Percentiles rank a stretch among this genome's conserved stretches.
phyloP scores from a whole-genome alignment of 2,888 invertebrate species.

The Acanthacorydalis orientalis region DNA sequence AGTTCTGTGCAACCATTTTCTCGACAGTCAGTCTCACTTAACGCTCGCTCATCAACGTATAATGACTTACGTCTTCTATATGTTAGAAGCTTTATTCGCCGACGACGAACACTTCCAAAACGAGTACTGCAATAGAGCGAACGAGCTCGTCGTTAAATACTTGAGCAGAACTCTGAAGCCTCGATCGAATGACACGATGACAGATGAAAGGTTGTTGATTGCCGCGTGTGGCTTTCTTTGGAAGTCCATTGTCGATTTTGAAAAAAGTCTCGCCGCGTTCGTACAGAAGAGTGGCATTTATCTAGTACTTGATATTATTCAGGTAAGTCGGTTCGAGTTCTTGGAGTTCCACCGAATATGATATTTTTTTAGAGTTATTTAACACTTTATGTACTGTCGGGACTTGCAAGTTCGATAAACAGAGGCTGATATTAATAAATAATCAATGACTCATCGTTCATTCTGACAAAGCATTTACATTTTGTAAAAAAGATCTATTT shows the following conservation, averaged over 20 bases:
- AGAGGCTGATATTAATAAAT: too few species aligned
- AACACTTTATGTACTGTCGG: too few species aligned
- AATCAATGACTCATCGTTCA: too few species aligned
- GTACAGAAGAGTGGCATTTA: conserved; percentile 22
- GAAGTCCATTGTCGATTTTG: conserved; percentile 20
- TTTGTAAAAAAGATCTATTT: too few species aligned
- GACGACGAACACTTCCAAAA: conserved; percentile 2
- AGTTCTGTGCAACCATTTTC: neutral
- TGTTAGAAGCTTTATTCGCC: too few species aligned
- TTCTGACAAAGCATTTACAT: too few species aligned
- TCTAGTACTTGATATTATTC: conserved; percentile 24
- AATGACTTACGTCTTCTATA: too few species aligned
- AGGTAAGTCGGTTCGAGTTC: conserved; percentile 13
- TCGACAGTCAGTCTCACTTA: neutral
- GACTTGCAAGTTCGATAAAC: too few species aligned
- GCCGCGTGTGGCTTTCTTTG: conserved; percentile 25
- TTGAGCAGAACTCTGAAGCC: conserved; percentile 14
- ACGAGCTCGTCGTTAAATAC: conserved; percentile 12
- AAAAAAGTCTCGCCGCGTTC: conserved; percentile 18
- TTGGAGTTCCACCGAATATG: too few species aligned
- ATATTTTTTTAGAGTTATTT: too few species aligned
- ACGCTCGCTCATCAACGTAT: neutral
- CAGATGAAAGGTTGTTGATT: conserved; percentile 23
- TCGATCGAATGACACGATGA: conserved; percentile 16
- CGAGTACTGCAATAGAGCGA: conserved; percentile 10